Conservation (phyloP, 2,797 vertebrate genomes). For the Melanotaenia nigrans region DNA sequence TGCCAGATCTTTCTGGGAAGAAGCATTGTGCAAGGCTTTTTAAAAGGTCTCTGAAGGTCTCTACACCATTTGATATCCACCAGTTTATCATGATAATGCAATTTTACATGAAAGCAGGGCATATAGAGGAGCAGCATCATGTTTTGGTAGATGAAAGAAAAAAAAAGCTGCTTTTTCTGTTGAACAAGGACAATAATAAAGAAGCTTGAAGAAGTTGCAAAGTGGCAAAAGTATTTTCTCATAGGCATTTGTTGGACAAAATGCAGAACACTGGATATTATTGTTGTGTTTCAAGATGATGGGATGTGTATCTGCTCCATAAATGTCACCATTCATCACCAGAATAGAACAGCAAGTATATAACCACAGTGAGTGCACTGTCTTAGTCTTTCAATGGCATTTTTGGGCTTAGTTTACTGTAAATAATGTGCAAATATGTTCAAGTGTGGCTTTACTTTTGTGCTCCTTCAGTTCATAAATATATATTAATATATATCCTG, state of each 20-base stretch:
- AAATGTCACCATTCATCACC: conserved; percentile 76
- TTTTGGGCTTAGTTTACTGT: conserved; percentile 8
- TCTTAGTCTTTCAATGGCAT: conserved; percentile 19
- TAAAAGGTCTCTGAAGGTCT: conserved; percentile 40
- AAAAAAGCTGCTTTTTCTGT: conserved; percentile 23
- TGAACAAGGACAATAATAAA: conserved; percentile 4
- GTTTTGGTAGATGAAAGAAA: conserved; percentile 5
- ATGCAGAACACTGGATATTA: conserved; percentile 69
- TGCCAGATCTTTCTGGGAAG: conserved; percentile 50
- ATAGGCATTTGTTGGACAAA: conserved; percentile 29
- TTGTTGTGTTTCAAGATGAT: conserved; percentile 67
- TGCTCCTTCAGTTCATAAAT: background rate
- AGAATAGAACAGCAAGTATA: conserved; percentile 55
- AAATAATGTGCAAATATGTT: background rate
- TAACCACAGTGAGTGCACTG: conserved; percentile 22
- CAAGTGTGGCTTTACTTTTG: background rate
- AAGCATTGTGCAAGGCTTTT: conserved; percentile 28
- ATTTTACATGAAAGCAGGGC: conserved; percentile 31
- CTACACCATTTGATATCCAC: conserved; percentile 54
- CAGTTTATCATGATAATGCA: conserved; percentile 33
- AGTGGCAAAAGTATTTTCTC: conserved; percentile 37
- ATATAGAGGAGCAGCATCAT: conserved; percentile 8
- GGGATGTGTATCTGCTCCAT: conserved; percentile 49
- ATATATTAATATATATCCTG: background rate
- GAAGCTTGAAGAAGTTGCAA: conserved; percentile 24